phyloP scores from a whole-genome alignment of 2,888 invertebrate species.

The Cosmia trapezina region DNA sequence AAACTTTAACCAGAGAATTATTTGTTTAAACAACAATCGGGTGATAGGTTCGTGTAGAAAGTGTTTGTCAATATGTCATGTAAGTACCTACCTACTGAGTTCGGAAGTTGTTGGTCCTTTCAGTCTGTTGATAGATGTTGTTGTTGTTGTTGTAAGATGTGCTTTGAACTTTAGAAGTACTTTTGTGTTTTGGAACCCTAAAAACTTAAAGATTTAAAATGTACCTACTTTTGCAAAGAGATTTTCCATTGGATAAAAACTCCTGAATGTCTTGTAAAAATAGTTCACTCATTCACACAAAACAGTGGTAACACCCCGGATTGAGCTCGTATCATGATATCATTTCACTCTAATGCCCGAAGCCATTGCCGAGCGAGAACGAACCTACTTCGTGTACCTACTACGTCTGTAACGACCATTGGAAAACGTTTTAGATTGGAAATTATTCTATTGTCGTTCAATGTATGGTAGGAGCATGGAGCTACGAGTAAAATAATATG shows the following conservation, averaged over 20 bases:
- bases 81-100: slow-evolving; percentile 11
- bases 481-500: too few relatives aligned
- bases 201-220: too few relatives aligned
- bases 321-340: slow-evolving; percentile 23
- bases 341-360: slow-evolving; percentile 36
- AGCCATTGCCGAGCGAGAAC: slow-evolving; percentile 36
- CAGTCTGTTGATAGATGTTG: slow-evolving; percentile 25
- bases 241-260: too few relatives aligned
- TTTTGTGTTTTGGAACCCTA: background rate
- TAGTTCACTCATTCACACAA: background rate
- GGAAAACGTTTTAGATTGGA: slow-evolving; percentile 56
- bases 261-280: background rate
- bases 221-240: too few relatives aligned
- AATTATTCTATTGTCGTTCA: slow-evolving; percentile 53
- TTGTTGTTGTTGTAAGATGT: slow-evolving; percentile 15
- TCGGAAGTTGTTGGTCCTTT: slow-evolving; percentile 36
- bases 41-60: slow-evolving; percentile 43
- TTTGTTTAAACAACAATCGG: slow-evolving; percentile 61
- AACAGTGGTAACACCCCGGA: slow-evolving; percentile 25
- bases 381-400: slow-evolving; percentile 16
- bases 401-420: slow-evolving; percentile 49
- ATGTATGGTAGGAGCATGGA: background rate
- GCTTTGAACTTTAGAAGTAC: slow-evolving; percentile 7
- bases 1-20: too few relatives aligned
- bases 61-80: slow-evolving; percentile 53